These are phyloP conservation scores for Yponomeuta evonymella DNA, from an alignment of 2,888 invertebrate species.

Conservation along the genomic window DNA sequence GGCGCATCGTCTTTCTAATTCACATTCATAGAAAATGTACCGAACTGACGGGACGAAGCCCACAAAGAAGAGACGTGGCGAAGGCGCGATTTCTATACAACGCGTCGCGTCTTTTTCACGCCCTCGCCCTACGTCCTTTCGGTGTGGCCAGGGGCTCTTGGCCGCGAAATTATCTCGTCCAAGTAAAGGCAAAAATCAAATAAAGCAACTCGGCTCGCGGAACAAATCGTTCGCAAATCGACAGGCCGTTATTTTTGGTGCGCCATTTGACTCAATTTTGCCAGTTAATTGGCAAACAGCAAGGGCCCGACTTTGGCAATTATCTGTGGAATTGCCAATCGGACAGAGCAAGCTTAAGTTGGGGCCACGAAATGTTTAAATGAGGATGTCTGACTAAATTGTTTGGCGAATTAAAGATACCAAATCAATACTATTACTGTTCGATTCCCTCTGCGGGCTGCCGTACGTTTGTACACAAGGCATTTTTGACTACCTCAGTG, in stretches of 20 bases:
- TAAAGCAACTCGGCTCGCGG: not conserved
- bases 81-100: too few relatives aligned
- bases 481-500: too few relatives aligned
- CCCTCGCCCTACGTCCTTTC: too few relatives aligned
- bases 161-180: not conserved
- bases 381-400: not conserved
- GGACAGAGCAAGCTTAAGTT: conserved; percentile 8
- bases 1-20: too few relatives aligned
- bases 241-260: conserved; percentile 5
- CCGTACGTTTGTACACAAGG: too few relatives aligned
- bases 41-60: too few relatives aligned
- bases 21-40: too few relatives aligned
- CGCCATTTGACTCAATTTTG: conserved; percentile 1
- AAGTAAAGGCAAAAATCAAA: not conserved
- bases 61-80: too few relatives aligned
- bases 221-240: not conserved
- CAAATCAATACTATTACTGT: too few relatives aligned
- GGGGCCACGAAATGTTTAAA: not conserved
- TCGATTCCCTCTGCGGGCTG: too few relatives aligned
- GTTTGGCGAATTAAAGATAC: not conserved
- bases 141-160: not conserved
- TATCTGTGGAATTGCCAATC: conserved; percentile 20
- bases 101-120: too few relatives aligned
- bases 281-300: conserved; percentile 20
- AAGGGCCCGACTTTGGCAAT: conserved; percentile 18